phyloP scores from a whole-genome alignment of 2,888 invertebrate genomes.

The Erebia palarica region DNA sequence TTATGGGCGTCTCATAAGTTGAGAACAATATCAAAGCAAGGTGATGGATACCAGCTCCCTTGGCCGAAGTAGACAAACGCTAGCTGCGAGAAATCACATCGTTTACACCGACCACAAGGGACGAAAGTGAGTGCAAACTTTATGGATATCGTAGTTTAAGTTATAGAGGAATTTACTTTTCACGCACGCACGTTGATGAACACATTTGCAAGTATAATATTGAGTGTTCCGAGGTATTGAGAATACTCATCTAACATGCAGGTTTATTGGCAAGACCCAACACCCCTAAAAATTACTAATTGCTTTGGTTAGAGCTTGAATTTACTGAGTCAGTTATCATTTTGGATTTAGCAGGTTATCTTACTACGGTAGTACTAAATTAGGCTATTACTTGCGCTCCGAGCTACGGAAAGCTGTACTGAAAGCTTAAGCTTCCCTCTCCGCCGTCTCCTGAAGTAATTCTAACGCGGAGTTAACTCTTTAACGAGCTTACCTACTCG shows the following conservation, averaged over 20 bases:
- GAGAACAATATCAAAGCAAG: slow-evolving; percentile 16
- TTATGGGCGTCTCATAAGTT: background rate
- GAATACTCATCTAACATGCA: too few relatives aligned
- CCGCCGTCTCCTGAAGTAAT: slow-evolving; percentile 1
- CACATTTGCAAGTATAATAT: too few relatives aligned
- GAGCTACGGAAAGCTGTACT: slow-evolving; percentile 7
- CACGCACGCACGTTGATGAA: too few relatives aligned
- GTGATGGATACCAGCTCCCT: slow-evolving; percentile 70
- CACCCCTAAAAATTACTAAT: too few relatives aligned
- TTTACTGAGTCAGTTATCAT: background rate
- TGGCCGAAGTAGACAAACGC: slow-evolving; percentile 61
- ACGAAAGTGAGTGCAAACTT: slow-evolving; percentile 70
- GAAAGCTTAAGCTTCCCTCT: slow-evolving; percentile 1
- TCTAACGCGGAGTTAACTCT: slow-evolving; percentile 6
- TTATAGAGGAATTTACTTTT: background rate
- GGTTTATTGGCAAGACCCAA: too few relatives aligned
- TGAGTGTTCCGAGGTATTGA: too few relatives aligned
- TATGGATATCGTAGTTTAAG: background rate
- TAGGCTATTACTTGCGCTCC: background rate
- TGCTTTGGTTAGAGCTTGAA: too few relatives aligned
- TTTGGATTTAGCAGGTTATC: background rate
- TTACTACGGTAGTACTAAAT: background rate
- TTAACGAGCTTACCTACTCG: slow-evolving; percentile 7
- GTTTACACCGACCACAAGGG: slow-evolving; percentile 80
- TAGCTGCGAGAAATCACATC: slow-evolving; percentile 76